Conservation (phyloP, 2,797 vertebrate genomes). For the Coranthus polyacanthus region DNA sequence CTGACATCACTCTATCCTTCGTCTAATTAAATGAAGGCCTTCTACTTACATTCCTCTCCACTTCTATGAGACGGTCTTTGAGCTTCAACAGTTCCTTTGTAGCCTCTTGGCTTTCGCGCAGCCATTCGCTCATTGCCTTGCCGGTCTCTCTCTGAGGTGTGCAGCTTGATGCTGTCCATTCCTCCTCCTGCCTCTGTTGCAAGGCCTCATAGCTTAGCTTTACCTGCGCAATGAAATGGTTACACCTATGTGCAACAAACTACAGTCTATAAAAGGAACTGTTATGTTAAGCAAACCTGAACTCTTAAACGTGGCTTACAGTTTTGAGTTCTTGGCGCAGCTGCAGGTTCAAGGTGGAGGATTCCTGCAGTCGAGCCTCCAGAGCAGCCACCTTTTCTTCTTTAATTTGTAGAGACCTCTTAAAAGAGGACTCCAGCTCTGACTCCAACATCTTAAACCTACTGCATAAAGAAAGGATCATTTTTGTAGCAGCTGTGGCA, state of each 20-base stretch:
- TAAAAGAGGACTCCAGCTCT: conserved; percentile 90
- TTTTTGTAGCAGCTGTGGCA: neutral
- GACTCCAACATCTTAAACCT: conserved; percentile 93
- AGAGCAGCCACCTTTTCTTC: conserved; percentile 93
- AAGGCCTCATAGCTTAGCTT: conserved; percentile 93
- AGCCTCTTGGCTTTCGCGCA: conserved; percentile 92
- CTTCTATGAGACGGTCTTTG: conserved; percentile 94
- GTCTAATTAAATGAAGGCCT: neutral
- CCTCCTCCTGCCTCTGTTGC: conserved; percentile 92
- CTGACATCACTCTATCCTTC: neutral
- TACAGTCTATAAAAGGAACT: neutral
- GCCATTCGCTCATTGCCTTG: conserved; percentile 84
- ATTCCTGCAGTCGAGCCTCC: conserved; percentile 92
- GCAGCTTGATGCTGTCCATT: conserved; percentile 55
- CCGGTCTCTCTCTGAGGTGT: conserved; percentile 55
- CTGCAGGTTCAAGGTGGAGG: conserved; percentile 90
- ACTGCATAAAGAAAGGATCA: conserved; percentile 55
- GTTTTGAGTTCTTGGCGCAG: conserved; percentile 88
- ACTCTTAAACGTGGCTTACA: conserved; percentile 72
- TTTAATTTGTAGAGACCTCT: conserved; percentile 93
- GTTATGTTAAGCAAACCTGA: neutral
- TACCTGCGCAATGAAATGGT: conserved; percentile 80
- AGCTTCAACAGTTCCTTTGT: conserved; percentile 92
- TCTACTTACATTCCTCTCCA: conserved; percentile 92
- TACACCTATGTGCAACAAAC: neutral